Evolutionary conservation across 2,113 vertebrate genomes (phyloP), one percentile per base, ranked within the genome.

Genomic region (Alexandromys fortis): DNA sequence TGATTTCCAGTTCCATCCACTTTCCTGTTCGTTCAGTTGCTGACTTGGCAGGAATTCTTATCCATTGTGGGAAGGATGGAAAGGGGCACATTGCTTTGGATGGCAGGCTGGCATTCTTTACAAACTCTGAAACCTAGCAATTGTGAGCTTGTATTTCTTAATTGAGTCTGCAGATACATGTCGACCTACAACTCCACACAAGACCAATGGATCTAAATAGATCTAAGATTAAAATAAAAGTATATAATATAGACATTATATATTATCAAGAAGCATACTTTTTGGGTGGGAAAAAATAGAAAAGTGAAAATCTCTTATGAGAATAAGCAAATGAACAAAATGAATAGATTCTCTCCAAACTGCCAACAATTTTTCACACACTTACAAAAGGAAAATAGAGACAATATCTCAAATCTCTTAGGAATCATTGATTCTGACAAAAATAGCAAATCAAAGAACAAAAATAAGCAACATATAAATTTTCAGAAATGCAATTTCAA

Each of bases 281-380:
- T 93, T 14, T 86, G 35, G 4, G 0, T 89, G 55, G 5, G 4
- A 58, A 58, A 16, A 58, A 19, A 19, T 58, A 42, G 1, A 75
- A 82, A 89, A 93, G 81, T 67, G 30, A 79, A 91, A 86, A 61
- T 68, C 13, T 81, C 13, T 30, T n/a, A 2, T 81, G 22, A 21
- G 72, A 94, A 85, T 81, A 63, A 38, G 45, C 42, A 89, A 90
- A 42, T 38, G 63, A 68, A 55, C n/a, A 86, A 58, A 93, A 65
- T 65, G 47, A 47, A 1, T 28, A 68, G 58, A 30, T 63, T 65
- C 52, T 95, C 12, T 85, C 35, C 33, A 63, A 78, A 90, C 72
- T 28, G 35, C 68, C 30, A 94, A 73, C 21, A n/a, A 45, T 11
- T 77, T 94, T 91, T 70, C 9, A 55, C 63, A 12, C 2, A 22